Evolutionary conservation across 2,888 invertebrate genomes (phyloP), one percentile per base, ranked within the genome.

Genomic region (Leptopilina drosophilae): DNA sequence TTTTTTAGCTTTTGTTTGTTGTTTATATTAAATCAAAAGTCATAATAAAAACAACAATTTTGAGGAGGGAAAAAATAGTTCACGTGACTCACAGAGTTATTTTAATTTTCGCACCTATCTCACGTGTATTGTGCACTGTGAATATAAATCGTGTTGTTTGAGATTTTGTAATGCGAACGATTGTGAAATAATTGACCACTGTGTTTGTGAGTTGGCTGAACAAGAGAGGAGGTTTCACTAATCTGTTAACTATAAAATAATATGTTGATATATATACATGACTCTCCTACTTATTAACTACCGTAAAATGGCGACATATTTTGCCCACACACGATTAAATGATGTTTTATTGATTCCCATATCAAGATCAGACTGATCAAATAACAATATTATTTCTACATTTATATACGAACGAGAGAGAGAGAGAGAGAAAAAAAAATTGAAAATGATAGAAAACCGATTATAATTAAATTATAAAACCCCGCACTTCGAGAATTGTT

Each of bases 141-240:
- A 76, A 81, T 81, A 82, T 78, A 81, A 78, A 83, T 83, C 83
- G 79, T 78, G 76, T 65, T 77, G 33, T 5, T 20, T 33, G 8
- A 64, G 80, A 76, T 83, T 83, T 82, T 83, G 82, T 82, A 83
- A 82, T 15, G 78, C 42, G 42, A 42, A 78, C 80, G 79, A 83
- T 82, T 83, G 81, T 84, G 83, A 82, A 84, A 84, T 78, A 66
- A 42, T 42, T 42, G 42, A 33, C 42, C 42, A 42, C 42, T 8
- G 69, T 81, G 62, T 33, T 33, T 33, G 33, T 81, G 66, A 84
- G 83, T 78, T 80, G 73, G 73, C 69, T 76, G 69, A 69, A 69
- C 69, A 69, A 69, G 80, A 75, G 65, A 49, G 79, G 59, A 49
- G 79, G 59, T 8, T 42, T 42, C 53, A 62, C 66, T 77, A 77